Evolutionary conservation across 2,888 invertebrate species (phyloP).

Genomic region (Drosophila flavopinicola): DNA sequence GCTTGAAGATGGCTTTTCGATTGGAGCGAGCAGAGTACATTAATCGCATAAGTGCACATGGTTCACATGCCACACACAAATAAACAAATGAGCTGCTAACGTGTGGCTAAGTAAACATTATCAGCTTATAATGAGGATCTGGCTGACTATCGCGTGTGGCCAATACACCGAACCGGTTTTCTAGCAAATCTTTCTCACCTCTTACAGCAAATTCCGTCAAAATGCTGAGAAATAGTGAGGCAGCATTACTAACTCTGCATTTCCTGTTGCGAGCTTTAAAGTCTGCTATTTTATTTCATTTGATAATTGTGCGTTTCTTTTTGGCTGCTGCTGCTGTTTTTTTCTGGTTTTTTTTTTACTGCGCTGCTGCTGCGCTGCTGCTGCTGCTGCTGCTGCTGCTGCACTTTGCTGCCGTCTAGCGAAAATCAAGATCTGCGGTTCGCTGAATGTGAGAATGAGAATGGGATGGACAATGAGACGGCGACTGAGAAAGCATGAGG

Average conservation of each 20-base stretch:
- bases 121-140: constrained; percentile 37
- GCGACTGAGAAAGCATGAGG: constrained; percentile 27
- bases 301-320: constrained; percentile 22
- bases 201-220: constrained; percentile 29
- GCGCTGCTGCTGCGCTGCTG: too few species aligned
- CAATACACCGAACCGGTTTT: constrained; percentile 39
- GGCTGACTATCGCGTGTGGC: constrained; percentile 14
- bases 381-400: constrained; percentile 30
- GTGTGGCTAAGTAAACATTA: constrained; percentile 49
- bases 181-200: constrained; percentile 2
- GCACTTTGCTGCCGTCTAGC: constrained; percentile 26
- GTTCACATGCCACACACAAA: constrained; percentile 11
- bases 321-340: constrained; percentile 8
- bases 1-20: constrained; percentile 13
- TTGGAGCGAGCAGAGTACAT: constrained; percentile 11
- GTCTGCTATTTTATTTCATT: constrained; percentile 9
- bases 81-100: constrained; percentile 45
- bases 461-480: background rate
- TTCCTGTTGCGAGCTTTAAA: constrained; percentile 34
- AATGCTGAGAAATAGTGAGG: constrained; percentile 14
- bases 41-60: constrained; percentile 28
- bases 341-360: too few species aligned
- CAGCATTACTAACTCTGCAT: constrained; percentile 24
- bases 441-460: constrained; percentile 12
- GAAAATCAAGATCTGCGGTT: constrained; percentile 25